These are phyloP conservation scores for Formica selysi DNA, from an alignment of 1,140 invertebrate species.

Conservation along the genomic window DNA sequence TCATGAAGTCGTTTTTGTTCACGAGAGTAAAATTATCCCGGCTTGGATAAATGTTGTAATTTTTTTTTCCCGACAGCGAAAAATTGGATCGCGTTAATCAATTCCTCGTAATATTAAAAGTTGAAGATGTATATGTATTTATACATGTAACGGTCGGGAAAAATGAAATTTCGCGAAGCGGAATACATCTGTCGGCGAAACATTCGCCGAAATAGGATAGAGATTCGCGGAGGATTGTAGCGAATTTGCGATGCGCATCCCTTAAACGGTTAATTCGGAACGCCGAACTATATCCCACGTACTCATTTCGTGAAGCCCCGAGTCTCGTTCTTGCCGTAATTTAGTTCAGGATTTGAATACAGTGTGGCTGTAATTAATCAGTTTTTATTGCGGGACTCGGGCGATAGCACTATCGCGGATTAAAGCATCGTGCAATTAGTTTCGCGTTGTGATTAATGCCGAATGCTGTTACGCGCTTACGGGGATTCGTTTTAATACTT, in stretches of 20 bases:
- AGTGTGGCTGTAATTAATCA: slow-evolving; percentile 59
- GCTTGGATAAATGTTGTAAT: background rate
- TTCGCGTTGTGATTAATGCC: slow-evolving; percentile 56
- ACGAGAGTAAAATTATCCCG: background rate
- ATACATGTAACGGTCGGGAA: background rate
- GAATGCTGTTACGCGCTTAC: slow-evolving; percentile 5
- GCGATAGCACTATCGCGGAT: slow-evolving; percentile 49
- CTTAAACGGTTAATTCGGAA: slow-evolving; percentile 54
- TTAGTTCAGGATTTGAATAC: slow-evolving; percentile 59
- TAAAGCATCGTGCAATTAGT: slow-evolving; percentile 61
- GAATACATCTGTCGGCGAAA: background rate
- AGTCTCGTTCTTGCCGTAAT: slow-evolving; percentile 54
- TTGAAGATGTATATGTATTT: background rate
- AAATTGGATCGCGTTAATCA: background rate
- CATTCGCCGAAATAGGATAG: slow-evolving; percentile 10
- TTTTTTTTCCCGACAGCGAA: background rate
- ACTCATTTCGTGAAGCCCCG: slow-evolving; percentile 37
- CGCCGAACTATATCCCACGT: slow-evolving; percentile 54
- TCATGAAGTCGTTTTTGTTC: slow-evolving; percentile 15
- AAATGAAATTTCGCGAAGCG: background rate
- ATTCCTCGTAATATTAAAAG: background rate
- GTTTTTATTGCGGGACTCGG: slow-evolving; percentile 52
- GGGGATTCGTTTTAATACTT: slow-evolving; percentile 53
- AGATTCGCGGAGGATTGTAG: slow-evolving; percentile 54
- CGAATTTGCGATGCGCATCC: slow-evolving; percentile 56